Percentiles rank a stretch among this genome's conserved stretches.
These are phyloP conservation scores for Malurus melanocephalus DNA, from an alignment of 2,113 vertebrate species.

Conservation along the genomic window DNA sequence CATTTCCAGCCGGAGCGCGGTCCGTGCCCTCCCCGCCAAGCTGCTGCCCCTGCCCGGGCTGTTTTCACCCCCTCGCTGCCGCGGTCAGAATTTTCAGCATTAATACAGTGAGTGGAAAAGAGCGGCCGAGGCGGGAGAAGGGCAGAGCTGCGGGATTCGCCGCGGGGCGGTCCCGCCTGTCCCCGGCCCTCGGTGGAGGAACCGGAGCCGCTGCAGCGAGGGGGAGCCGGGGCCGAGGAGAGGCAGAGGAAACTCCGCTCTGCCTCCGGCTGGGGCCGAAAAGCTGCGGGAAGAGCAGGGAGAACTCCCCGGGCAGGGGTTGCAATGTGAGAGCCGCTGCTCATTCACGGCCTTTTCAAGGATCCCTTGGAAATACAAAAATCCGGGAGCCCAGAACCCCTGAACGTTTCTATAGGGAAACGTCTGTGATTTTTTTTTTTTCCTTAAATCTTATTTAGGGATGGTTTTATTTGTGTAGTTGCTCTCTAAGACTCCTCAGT, in stretches of 20 bases:
- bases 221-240: not conserved
- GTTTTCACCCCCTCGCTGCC: not conserved
- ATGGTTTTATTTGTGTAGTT: not conserved
- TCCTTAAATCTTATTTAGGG: not conserved
- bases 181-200: not conserved
- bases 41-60: not conserved
- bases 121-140: not conserved
- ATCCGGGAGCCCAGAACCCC: accelerated
- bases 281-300: not conserved
- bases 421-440: accelerated
- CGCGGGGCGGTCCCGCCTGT: not conserved
- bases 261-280: not conserved
- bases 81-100: accelerated
- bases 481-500: not conserved
- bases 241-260: not conserved
- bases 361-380: not conserved
- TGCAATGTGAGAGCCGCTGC: accelerated
- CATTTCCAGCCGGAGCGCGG: not conserved
- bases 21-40: not conserved
- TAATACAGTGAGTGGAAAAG: accelerated
- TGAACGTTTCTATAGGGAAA: not conserved
- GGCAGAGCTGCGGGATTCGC: not conserved
- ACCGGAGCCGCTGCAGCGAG: not conserved
- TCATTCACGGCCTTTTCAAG: accelerated
- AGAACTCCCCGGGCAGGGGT: not conserved